Percentiles rank a stretch among this genome's conserved stretches.
phyloP scores from a whole-genome alignment of 2,888 invertebrate species.

The Tigriopus californicus region DNA sequence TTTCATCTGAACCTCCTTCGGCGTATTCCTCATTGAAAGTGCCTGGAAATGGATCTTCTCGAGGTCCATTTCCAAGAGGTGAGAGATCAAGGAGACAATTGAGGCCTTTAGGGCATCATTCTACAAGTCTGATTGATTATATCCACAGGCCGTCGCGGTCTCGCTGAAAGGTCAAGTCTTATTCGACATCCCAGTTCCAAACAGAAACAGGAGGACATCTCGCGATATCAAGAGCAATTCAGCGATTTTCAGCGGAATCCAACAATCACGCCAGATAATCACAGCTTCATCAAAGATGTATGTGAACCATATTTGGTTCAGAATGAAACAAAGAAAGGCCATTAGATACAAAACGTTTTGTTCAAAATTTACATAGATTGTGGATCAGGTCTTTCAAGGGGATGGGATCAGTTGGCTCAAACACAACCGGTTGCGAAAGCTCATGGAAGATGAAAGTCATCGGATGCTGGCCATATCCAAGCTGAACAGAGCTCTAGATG shows the following conservation, averaged over 20 bases:
- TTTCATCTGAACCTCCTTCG: too few species aligned
- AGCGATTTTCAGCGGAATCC: not conserved
- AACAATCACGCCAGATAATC: conserved; percentile 19
- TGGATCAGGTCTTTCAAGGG: conserved; percentile 54
- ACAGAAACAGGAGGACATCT: not conserved
- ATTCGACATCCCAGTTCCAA: not conserved
- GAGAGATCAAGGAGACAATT: not conserved
- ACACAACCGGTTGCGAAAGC: conserved; percentile 67
- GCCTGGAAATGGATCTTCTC: too few species aligned
- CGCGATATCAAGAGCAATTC: not conserved
- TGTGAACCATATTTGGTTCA: too few species aligned
- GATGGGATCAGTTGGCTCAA: conserved; percentile 95
- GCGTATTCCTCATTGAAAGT: too few species aligned
- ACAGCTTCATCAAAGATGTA: conserved; percentile 20
- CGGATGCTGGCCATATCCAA: conserved; percentile 86
- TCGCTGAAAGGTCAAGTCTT: not conserved
- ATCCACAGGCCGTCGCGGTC: too few species aligned
- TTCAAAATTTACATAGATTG: not conserved
- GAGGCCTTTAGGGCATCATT: not conserved
- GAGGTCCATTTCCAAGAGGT: not conserved
- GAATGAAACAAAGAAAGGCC: too few species aligned
- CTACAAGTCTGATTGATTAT: not conserved
- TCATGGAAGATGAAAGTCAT: conserved; percentile 98
- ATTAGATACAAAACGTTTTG: too few species aligned
- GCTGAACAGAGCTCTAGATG: conserved; percentile 77